Evolutionary conservation across 1,140 invertebrate species (phyloP), one percentile per base, ranked within the genome.

Genomic region (Aphelinus certus): DNA sequence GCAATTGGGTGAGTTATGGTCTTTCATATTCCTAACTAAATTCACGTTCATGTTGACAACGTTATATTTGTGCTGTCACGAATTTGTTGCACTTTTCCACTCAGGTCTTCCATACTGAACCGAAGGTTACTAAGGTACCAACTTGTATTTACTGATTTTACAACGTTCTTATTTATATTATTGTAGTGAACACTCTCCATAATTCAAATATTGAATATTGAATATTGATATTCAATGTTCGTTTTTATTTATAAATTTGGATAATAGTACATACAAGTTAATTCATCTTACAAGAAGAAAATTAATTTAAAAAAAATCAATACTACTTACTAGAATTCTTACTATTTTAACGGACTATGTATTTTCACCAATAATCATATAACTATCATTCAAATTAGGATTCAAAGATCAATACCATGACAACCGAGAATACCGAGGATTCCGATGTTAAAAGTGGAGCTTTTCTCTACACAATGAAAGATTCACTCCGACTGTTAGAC

Each of bases 401-500:
- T 78, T 90, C 89, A 0, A 91, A 91, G 79, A 88, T 91, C 7
- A 90, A 91, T 56, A 91, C 90, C 1, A 85, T 90, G 80, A 89
- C 89, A 42, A 90, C 89, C 1, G 89, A 90, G 53, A 89, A 90
- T 9, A 90, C 89, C 0, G 85, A 87, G 77, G 85, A 87, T 83
- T 83, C 88, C 70, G 78, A 87, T 83, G 80, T 89, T 81, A 83
- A 88, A 83, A 81, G 89, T 86, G 83, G 90, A 0, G 88, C 89
- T 73, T 89, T 88, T 87, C 88, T 94, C 55, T 94, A 92, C 85
- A 92, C 94, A 57, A 92, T 95, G 88, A 94, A 95, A 83, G 94
- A 95, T 80, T 95, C 94, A 0, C 90, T 95, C 2, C 92, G 95
- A 84, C 86, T 97, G 61, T 87, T 96, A 68, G 95, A 97, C 87